A percentile compares a stretch with the other conserved stretches of the same genome.
Evolutionary conservation across 2,888 invertebrate species (phyloP).

Genomic region (Drosophila histrio): DNA sequence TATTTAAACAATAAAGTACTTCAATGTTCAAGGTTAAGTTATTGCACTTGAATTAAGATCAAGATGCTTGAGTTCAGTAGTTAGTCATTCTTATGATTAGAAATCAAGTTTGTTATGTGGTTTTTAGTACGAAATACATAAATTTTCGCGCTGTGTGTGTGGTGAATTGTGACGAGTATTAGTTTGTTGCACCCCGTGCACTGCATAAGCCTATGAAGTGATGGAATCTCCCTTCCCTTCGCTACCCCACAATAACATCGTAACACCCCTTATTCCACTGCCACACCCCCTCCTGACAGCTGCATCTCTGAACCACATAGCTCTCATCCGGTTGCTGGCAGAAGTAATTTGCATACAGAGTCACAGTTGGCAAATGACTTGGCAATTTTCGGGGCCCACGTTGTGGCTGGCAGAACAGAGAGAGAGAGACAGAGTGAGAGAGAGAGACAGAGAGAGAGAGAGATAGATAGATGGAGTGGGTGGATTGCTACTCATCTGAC

Average conservation of each 20-base stretch:
- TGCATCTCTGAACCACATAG: conserved; percentile 21
- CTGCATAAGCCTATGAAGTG: conserved; percentile 44
- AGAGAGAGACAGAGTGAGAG: background rate
- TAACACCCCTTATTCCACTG: background rate
- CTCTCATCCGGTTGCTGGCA: conserved; percentile 50
- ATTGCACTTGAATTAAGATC: too few relatives aligned
- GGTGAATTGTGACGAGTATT: background rate
- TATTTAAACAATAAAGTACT: too few relatives aligned
- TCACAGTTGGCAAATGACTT: conserved; percentile 66
- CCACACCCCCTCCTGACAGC: background rate
- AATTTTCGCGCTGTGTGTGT: too few relatives aligned
- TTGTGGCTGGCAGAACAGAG: background rate
- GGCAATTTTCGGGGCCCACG: conserved; percentile 47
- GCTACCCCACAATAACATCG: background rate
- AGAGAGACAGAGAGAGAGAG: background rate
- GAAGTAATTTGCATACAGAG: conserved; percentile 66
- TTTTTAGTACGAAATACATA: too few relatives aligned
- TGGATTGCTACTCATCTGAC: conserved; percentile 36
- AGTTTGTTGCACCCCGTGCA: conserved; percentile 8
- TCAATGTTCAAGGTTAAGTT: too few relatives aligned
- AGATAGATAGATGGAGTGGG: background rate
- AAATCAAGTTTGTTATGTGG: too few relatives aligned
- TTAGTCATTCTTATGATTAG: too few relatives aligned
- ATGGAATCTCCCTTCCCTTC: background rate
- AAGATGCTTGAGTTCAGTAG: too few relatives aligned